Conservation (phyloP, 2,888 invertebrate species). For the Petrophora chlorosata region DNA sequence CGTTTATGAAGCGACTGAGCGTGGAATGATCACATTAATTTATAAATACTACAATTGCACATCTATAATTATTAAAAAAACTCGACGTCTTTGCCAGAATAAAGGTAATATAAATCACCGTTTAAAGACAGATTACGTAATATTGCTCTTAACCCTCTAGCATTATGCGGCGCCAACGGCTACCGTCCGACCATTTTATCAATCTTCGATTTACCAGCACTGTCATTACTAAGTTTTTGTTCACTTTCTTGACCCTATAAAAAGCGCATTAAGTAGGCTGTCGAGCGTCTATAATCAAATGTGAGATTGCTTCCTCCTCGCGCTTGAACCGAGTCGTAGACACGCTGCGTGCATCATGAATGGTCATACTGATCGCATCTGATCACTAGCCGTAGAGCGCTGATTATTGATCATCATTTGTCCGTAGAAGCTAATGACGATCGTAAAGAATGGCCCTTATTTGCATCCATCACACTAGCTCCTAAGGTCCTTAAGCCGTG, state of each 20-base stretch:
- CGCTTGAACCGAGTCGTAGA: neutral
- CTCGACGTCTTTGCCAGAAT: no score
- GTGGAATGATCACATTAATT: no score
- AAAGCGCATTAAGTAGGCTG: conserved; percentile 25
- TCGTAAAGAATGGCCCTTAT: conserved; percentile 4
- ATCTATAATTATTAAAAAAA: no score
- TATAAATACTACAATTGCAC: no score
- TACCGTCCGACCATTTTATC: conserved; percentile 8
- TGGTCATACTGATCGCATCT: conserved; percentile 3
- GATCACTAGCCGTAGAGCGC: conserved; percentile 4
- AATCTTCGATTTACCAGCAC: conserved; percentile 14
- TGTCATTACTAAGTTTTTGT: conserved; percentile 15
- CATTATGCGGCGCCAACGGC: conserved; percentile 13
- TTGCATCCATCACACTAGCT: conserved; percentile 3
- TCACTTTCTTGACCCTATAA: conserved; percentile 13
- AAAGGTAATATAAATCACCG: neutral
- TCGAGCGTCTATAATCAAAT: conserved; percentile 13
- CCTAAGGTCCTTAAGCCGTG: neutral
- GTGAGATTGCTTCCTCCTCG: conserved; percentile 10
- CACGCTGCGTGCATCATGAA: no score
- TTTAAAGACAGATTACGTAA: neutral
- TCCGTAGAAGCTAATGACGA: conserved; percentile 5
- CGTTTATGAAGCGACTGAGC: no score
- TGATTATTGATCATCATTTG: conserved; percentile 2
- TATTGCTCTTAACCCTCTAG: neutral